A percentile compares a stretch with the other conserved stretches of the same genome.
Evolutionary conservation across 53 echinoderm and acorn worm species (phyloP).

Genomic region (Astropecten irregularis): DNA sequence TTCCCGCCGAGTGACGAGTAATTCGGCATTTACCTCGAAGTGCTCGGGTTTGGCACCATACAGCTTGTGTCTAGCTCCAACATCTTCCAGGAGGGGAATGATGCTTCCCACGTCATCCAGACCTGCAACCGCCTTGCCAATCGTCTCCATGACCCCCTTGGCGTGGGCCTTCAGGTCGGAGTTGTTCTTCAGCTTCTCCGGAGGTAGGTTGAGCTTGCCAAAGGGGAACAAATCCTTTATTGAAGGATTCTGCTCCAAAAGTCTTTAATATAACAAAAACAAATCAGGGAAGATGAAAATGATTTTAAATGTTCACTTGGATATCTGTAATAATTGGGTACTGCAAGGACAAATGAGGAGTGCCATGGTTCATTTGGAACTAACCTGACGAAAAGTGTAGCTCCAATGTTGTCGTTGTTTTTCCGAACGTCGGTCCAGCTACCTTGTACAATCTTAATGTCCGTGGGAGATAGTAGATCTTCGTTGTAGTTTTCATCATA

Average conservation of each 20-base stretch:
- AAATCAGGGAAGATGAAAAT: no score
- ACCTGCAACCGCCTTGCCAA: conserved; percentile 56
- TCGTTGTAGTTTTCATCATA: background rate
- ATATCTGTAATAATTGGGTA: no score
- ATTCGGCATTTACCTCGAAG: conserved; percentile 66
- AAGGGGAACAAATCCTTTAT: conserved; percentile 51
- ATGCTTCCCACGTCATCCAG: conserved; percentile 57
- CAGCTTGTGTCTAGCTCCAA: conserved; percentile 50
- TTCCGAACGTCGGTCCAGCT: conserved; percentile 4
- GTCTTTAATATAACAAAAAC: background rate
- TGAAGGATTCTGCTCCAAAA: conserved; percentile 37
- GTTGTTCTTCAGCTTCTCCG: conserved; percentile 39
- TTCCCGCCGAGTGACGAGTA: no score
- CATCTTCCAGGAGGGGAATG: conserved; percentile 59
- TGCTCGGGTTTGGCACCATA: conserved; percentile 56
- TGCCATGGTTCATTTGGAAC: no score
- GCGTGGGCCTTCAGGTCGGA: conserved; percentile 51
- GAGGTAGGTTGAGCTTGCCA: conserved; percentile 42
- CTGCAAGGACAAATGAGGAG: no score
- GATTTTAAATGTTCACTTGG: no score
- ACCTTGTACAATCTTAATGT: conserved; percentile 13
- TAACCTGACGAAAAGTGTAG: conserved; percentile 25
- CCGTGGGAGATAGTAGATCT: background rate
- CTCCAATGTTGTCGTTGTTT: conserved; percentile 17
- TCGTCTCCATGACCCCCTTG: conserved; percentile 61